These are phyloP conservation scores for Drosophila meridionalis DNA, from an alignment of 2,888 invertebrate genomes.

Conservation along the genomic window DNA sequence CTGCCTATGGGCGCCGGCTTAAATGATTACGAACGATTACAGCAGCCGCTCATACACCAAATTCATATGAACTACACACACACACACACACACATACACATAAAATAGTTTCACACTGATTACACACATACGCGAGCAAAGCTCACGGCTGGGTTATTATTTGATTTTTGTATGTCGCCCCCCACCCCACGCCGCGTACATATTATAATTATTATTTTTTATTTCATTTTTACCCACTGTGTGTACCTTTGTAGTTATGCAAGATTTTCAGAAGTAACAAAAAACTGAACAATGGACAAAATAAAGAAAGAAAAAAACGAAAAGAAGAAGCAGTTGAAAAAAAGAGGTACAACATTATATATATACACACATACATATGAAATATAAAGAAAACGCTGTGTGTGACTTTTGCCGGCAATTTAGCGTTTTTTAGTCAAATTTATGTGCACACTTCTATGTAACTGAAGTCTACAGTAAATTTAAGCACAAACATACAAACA, in stretches of 20 bases:
- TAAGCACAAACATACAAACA: background rate
- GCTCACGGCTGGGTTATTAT: conserved; percentile 26
- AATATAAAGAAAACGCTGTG: conserved; percentile 39
- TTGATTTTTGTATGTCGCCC: conserved; percentile 27
- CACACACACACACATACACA: conserved; percentile 12
- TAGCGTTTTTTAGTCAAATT: conserved; percentile 52
- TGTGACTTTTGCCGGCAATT: conserved; percentile 60
- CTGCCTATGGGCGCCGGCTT: conserved; percentile 35
- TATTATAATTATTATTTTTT: conserved; percentile 22
- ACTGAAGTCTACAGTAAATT: conserved; percentile 11
- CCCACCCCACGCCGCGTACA: background rate
- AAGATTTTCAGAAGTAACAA: conserved; percentile 55
- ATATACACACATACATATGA: background rate
- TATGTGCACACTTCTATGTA: conserved; percentile 32
- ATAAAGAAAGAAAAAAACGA: conserved; percentile 7
- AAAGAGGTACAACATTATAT: conserved; percentile 1
- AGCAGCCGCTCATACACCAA: conserved; percentile 44
- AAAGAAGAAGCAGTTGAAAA: conserved; percentile 1
- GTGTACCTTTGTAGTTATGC: conserved; percentile 44
- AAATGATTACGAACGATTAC: conserved; percentile 48
- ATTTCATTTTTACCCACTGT: conserved; percentile 16
- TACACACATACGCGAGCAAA: conserved; percentile 2
- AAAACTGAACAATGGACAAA: conserved; percentile 47
- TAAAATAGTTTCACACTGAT: background rate
- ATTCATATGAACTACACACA: conserved; percentile 14